A percentile compares a stretch with the other conserved stretches of the same genome.
These are phyloP conservation scores for Manis crassicaudata DNA, from an alignment of 2,797 vertebrate species.

Conservation along the genomic window DNA sequence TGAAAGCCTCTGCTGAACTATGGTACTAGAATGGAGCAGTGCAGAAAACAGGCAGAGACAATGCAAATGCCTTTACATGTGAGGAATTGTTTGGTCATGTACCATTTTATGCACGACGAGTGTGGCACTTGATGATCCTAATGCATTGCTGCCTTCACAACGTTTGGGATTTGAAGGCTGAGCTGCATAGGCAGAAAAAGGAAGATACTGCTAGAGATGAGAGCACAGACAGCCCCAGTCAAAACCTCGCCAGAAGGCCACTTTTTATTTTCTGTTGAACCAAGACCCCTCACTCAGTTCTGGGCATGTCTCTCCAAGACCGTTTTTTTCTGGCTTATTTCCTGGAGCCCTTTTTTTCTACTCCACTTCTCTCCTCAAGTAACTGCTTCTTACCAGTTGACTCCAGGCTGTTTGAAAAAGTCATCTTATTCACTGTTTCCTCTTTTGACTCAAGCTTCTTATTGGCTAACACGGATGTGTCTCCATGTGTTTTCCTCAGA, in stretches of 20 bases:
- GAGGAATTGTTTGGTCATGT: not conserved
- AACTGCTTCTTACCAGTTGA: not conserved
- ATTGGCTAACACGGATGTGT: not conserved
- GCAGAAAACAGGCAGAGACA: not conserved
- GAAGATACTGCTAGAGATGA: not conserved
- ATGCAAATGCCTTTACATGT: not conserved
- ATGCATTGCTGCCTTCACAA: not conserved
- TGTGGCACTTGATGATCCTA: not conserved
- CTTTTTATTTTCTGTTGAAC: not conserved
- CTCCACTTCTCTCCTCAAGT: not conserved
- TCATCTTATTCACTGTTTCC: not conserved
- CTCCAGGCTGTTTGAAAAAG: not conserved
- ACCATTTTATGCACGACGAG: too few species aligned
- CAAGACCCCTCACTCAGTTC: not conserved
- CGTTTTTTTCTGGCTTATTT: not conserved
- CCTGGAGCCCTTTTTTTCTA: not conserved
- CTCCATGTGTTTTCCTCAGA: not conserved
- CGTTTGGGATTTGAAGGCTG: too few species aligned
- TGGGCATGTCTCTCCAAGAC: not conserved
- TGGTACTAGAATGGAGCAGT: too few species aligned
- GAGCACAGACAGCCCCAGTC: not conserved
- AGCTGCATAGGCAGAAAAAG: not conserved
- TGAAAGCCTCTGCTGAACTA: not conserved
- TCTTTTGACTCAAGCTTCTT: not conserved
- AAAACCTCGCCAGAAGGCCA: not conserved